Base-by-base conservation (phyloP, 1,140 invertebrate species). In the Ceratosolen solmsi region DNA sequence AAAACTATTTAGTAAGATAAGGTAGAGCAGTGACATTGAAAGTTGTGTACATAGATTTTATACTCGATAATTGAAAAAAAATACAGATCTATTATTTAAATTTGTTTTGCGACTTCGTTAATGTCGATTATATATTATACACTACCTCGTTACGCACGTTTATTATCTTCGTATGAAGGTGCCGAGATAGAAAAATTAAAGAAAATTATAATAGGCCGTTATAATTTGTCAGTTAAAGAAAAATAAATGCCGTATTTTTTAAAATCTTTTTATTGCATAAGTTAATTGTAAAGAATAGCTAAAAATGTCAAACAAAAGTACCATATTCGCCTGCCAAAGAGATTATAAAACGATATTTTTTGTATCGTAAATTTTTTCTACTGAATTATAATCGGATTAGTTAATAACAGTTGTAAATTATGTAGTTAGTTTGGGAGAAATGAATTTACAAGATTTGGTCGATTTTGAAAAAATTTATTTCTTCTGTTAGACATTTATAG, bases 31-130 rank as follows among this genome's bases (percentile, higher is more conserved):
- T 51, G 46, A 51, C 8, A 78, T 70, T 15, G 22, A 70, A 78
- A 78, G 46, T 7, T 79, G 1, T 78, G 65, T 79, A 79, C 11
- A 79, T n/a, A 63, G 25, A 11, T 78, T 68, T 65, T 65, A 68
- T 78, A 78, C 30, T 78, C 33, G 27, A 77, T 20, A 22, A n/a
- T n/a, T 41, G 38, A 17, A 33, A 20, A 56, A 78, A 74, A 78
- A 46, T 78, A 25, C 60, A 77, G n/a, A 49, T 79, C 17, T 27
- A 33, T 72, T 5, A 73, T 78, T 79, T 4, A 56, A 51, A 71
- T 54, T 79, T 38, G 22, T 79, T 70, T 79, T 58, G 20, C 36
- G 15, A 46, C 76, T 71, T 79, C 38, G 41, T 68, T 27, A 41
- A 71, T 71, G 33, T 58, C 33, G 36, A 72, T 79, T 58, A 79